A percentile compares a stretch with the other conserved stretches of the same genome.
Conservation (phyloP, 2,888 invertebrate genomes). For the Xylota sylvarum region DNA sequence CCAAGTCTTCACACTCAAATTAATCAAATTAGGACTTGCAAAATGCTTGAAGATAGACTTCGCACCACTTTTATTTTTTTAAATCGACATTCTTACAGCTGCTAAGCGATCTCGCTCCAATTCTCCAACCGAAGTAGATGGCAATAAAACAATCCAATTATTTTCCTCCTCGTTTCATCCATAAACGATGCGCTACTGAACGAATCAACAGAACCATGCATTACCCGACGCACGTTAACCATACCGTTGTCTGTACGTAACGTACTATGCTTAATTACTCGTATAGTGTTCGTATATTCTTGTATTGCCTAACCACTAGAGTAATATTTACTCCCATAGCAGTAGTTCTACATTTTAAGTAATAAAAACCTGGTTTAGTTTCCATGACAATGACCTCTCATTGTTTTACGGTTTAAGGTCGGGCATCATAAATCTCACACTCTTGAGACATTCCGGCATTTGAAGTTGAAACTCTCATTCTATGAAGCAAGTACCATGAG, state of each 20-base stretch:
- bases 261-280: not conserved
- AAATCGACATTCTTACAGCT: no score
- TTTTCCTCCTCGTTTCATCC: no score
- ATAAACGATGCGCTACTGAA: no score
- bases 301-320: not conserved
- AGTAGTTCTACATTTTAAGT: not conserved
- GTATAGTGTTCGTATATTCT: not conserved
- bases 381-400: slow-evolving; percentile 63
- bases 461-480: slow-evolving; percentile 24
- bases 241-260: not conserved
- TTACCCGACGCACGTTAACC: no score
- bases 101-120: no score
- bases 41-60: no score
- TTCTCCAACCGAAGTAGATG: no score
- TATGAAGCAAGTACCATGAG: slow-evolving; percentile 37
- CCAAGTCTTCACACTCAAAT: no score
- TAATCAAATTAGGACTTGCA: no score
- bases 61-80: no score
- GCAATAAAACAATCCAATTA: no score
- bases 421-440: slow-evolving; percentile 10
- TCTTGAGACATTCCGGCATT: slow-evolving; percentile 31
- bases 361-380: slow-evolving; percentile 32
- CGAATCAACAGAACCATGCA: no score
- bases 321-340: not conserved
- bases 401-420: slow-evolving; percentile 48